These are phyloP conservation scores for Zootermopsis nevadensis DNA, from an alignment of 2,888 invertebrate species.

Conservation along the genomic window DNA sequence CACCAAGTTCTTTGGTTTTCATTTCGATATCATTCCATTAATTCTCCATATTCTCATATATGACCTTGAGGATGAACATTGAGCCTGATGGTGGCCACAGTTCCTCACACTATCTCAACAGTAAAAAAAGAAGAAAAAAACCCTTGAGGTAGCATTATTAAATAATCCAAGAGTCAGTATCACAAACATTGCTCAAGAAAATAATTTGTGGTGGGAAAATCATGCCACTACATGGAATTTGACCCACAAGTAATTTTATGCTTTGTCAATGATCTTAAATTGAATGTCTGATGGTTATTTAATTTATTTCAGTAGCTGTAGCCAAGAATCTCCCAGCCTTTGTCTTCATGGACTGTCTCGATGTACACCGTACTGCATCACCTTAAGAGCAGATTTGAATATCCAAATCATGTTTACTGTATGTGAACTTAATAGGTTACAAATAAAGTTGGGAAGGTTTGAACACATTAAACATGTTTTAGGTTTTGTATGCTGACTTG, in stretches of 20 bases:
- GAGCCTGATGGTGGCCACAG: no score
- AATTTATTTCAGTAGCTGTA: slow-evolving; percentile 48
- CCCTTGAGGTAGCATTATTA: no score
- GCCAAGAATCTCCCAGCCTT: slow-evolving; percentile 44
- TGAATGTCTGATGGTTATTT: background rate
- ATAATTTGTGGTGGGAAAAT: background rate
- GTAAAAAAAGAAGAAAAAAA: no score
- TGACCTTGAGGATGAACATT: no score
- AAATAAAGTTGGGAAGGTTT: slow-evolving; percentile 13
- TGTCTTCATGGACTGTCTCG: slow-evolving; percentile 43
- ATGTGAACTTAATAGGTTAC: slow-evolving; percentile 33
- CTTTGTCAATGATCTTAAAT: background rate
- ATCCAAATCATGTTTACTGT: slow-evolving; percentile 24
- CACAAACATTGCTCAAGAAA: no score
- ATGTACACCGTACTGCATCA: slow-evolving; percentile 36
- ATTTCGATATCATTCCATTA: no score
- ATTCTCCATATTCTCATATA: no score
- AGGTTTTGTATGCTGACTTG: background rate
- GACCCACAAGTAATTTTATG: background rate
- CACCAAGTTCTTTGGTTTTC: no score
- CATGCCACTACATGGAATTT: background rate
- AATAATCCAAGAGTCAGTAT: no score
- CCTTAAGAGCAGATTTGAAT: slow-evolving; percentile 33
- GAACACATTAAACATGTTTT: slow-evolving; percentile 25
- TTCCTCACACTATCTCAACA: no score